phyloP scores from a whole-genome alignment of 2,888 invertebrate genomes.

The Tyria jacobaeae region DNA sequence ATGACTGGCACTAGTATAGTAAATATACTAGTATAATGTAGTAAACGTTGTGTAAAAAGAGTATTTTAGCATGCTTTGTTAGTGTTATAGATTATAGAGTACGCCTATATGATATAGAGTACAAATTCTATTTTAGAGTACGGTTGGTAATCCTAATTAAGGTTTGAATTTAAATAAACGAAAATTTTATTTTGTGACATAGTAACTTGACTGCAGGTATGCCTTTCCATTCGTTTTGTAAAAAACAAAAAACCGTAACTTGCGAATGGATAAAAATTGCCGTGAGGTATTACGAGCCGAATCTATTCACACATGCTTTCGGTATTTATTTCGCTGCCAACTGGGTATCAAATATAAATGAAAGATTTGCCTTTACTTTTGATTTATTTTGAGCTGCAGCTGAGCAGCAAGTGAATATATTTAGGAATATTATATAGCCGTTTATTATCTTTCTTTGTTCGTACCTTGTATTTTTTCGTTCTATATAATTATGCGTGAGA shows the following conservation, averaged over 20 bases:
- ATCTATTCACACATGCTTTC: not conserved
- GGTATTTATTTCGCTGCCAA: not conserved
- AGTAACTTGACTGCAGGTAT: not conserved
- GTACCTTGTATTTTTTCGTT: not conserved
- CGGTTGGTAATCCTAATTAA: too few relatives aligned
- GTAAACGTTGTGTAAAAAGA: too few relatives aligned
- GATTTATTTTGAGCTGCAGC: too few relatives aligned
- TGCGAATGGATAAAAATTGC: not conserved
- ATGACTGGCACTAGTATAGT: too few relatives aligned
- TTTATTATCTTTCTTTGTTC: not conserved
- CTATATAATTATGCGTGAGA: not conserved
- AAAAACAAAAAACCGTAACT: not conserved
- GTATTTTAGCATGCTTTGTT: too few relatives aligned
- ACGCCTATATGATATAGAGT: too few relatives aligned
- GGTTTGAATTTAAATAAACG: too few relatives aligned
- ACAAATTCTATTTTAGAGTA: too few relatives aligned
- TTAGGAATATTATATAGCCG: not conserved
- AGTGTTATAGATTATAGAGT: too few relatives aligned
- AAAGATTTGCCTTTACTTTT: not conserved
- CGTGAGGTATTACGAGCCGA: not conserved
- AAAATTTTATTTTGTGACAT: not conserved
- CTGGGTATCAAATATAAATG: not conserved
- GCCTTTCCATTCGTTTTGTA: not conserved
- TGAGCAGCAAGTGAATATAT: too few relatives aligned
- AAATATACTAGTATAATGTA: too few relatives aligned